These are phyloP conservation scores for Ophioderma brevispina DNA, from an alignment of 35 echinoderm and acorn worm genomes.

Conservation along the genomic window DNA sequence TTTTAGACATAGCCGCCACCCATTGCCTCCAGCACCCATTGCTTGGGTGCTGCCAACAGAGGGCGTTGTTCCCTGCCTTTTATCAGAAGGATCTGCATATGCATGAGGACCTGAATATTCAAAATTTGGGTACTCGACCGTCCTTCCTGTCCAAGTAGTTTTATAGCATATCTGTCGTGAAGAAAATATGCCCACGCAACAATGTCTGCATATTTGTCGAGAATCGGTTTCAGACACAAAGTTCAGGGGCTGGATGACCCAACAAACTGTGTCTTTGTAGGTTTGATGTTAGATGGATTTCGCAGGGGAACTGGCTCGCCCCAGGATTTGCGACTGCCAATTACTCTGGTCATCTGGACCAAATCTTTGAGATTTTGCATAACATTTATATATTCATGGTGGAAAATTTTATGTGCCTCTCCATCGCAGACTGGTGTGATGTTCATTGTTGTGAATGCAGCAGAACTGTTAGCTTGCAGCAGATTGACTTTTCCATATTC, in stretches of 20 bases:
- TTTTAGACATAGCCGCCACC: too few relatives aligned
- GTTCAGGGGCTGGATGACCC: constrained; percentile 1
- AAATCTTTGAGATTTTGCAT: not conserved
- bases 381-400: too few relatives aligned
- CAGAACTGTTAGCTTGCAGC: too few relatives aligned
- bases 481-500: too few relatives aligned
- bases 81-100: too few relatives aligned
- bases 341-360: not conserved
- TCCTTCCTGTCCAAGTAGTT: not conserved
- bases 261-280: constrained; percentile 17
- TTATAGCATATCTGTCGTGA: not conserved
- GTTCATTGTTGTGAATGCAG: too few relatives aligned
- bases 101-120: too few relatives aligned
- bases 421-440: too few relatives aligned
- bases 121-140: not conserved
- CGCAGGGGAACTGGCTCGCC: not conserved
- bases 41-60: too few relatives aligned
- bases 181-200: not conserved
- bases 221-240: constrained; percentile 15
- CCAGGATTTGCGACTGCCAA: not conserved
- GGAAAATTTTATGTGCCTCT: too few relatives aligned
- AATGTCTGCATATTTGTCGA: constrained; percentile 29
- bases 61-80: too few relatives aligned
- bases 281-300: not conserved
- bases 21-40: too few relatives aligned